A percentile compares a stretch with the other conserved stretches of the same genome.
Evolutionary conservation across 2,113 vertebrate genomes (phyloP).

Genomic region (Pelobates fuscus): DNA sequence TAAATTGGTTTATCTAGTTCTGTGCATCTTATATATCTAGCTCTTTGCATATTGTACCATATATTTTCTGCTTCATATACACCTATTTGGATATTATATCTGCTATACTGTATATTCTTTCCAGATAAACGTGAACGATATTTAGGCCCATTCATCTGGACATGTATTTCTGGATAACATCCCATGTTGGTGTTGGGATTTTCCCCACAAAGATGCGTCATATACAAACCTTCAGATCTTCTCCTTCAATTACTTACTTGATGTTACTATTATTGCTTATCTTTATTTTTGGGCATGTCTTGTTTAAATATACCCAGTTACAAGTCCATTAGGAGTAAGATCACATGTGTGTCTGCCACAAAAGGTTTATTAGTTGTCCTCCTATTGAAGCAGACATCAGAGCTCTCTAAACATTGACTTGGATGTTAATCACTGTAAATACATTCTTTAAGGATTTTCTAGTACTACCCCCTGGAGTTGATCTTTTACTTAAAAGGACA

Average conservation of each 20-base stretch:
- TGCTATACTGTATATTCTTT: no score
- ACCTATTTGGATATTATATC: no score
- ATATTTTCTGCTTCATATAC: no score
- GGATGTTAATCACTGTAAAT: conserved; percentile 47
- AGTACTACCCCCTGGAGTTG: conserved; percentile 21
- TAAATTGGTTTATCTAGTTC: no score
- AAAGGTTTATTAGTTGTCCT: not conserved
- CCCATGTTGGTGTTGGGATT: conserved; percentile 1
- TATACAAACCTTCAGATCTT: conserved; percentile 26
- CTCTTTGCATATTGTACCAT: no score
- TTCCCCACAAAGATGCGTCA: conserved; percentile 14
- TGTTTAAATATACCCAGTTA: not conserved
- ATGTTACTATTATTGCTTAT: conserved; percentile 18
- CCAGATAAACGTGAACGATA: no score
- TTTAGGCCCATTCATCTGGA: no score
- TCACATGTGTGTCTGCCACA: not conserved
- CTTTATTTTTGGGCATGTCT: conserved; percentile 7
- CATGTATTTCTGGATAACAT: no score
- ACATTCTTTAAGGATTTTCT: conserved; percentile 42
- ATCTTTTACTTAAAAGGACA: conserved; percentile 40
- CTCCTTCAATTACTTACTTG: conserved; percentile 11
- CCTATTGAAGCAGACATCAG: not conserved
- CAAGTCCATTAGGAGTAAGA: conserved; percentile 20
- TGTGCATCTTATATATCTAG: no score
- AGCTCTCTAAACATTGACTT: conserved; percentile 26